A percentile compares a stretch with the other conserved stretches of the same genome.
phyloP scores from a whole-genome alignment of 1,140 invertebrate species.

The Leptopilina boulardi region DNA sequence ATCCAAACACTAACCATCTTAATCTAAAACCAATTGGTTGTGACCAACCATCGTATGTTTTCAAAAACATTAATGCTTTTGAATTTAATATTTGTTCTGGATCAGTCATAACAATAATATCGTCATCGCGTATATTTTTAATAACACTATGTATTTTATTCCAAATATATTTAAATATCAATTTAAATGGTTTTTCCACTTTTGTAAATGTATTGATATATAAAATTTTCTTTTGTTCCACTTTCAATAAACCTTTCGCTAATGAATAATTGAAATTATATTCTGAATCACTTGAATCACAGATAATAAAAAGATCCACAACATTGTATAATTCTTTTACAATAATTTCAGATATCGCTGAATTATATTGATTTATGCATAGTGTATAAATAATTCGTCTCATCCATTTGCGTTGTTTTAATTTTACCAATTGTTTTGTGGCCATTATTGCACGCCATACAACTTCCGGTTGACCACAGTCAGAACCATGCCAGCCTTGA shows the following conservation, averaged over 20 bases:
- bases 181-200: conserved; percentile 54
- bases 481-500: conserved; percentile 80
- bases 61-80: conserved; percentile 80
- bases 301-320: conserved; percentile 82
- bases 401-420: conserved; percentile 72
- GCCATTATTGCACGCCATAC: conserved; percentile 81
- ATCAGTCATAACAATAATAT: conserved; percentile 79
- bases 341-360: conserved; percentile 78
- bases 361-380: conserved; percentile 77
- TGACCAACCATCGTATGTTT: conserved; percentile 80
- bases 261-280: conserved; percentile 70
- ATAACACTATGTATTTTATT: conserved; percentile 69
- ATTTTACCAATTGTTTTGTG: conserved; percentile 73
- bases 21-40: conserved; percentile 80
- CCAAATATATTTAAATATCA: conserved; percentile 72
- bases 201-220: conserved; percentile 74
- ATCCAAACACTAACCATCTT: conserved; percentile 83
- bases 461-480: conserved; percentile 82
- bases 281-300: conserved; percentile 76
- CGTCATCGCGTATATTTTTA: conserved; percentile 77
- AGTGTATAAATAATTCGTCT: conserved; percentile 79
- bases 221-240: conserved; percentile 77
- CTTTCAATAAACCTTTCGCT: conserved; percentile 63
- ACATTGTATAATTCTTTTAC: conserved; percentile 78
- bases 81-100: conserved; percentile 79